Base-by-base conservation (phyloP, 1,140 invertebrate genomes). In the Battus philenor region DNA sequence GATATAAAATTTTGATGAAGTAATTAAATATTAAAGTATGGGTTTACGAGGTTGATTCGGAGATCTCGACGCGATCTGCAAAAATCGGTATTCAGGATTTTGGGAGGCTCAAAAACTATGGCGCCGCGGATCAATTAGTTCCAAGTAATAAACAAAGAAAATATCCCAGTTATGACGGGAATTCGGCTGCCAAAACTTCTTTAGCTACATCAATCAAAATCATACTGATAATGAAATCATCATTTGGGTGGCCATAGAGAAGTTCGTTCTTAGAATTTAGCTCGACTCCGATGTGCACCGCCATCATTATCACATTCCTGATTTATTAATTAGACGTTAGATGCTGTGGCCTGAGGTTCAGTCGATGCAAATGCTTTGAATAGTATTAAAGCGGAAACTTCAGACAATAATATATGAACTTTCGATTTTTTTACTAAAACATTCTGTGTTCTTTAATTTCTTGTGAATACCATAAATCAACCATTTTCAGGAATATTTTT, bases 161-260 rank as follows among this genome's bases (percentile, higher is more conserved):
- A 72, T 71, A 81, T 78, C 58, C 53, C 48, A 26, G 70, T 68
- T 78, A 76, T 75, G 81, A 59, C 54, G 73, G 65, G 78, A 85
- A 85, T 85, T 69, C 62, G 65, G 47, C 67, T 54, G 64, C 43
- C 56, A 52, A 55, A 66, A 75, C 68, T 85, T 85, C 78, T 82
- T 85, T 69, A 72, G 75, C 66, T 63, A 59, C 75, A 85, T 85
- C 81, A 85, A 85, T 85, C 81, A 85, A 85, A 85, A 85, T 85
- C 78, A 85, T 85, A 82, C 71, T 68, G 73, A 81, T 85, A 85
- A 85, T 85, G 76, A 82, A 85, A 85, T 85, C 81, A 85, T 85
- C 78, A 85, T 80, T 81, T 82, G 81, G 81, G 78, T 82, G 81
- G 81, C 73, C 78, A 81, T 82, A 82, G 75, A 81, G 65, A 73